These are phyloP conservation scores for Centrocercus urophasianus DNA, from an alignment of 2,113 vertebrate species.

Conservation along the genomic window DNA sequence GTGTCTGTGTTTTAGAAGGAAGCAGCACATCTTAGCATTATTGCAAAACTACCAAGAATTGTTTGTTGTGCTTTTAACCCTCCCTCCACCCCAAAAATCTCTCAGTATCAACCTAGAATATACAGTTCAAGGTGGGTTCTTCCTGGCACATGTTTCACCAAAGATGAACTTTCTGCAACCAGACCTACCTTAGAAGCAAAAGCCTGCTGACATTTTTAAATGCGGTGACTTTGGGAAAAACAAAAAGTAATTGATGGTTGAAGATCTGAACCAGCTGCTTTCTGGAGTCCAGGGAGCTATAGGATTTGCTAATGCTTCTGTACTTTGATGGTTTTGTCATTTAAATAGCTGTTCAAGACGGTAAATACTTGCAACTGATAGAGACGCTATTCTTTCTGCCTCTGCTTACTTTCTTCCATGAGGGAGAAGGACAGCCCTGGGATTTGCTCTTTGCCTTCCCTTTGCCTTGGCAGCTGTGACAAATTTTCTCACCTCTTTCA, in stretches of 20 bases:
- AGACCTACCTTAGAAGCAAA: not conserved
- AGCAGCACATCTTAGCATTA: not conserved
- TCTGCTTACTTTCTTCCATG: not conserved
- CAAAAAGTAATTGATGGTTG: not conserved
- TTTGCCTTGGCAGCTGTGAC: not conserved
- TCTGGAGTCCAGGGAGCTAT: not conserved
- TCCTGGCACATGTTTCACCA: not conserved
- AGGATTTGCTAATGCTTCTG: conserved; percentile 11
- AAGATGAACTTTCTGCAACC: not conserved
- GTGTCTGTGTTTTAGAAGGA: not conserved
- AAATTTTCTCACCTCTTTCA: not conserved
- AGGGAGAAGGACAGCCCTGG: not conserved
- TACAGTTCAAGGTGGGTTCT: not conserved
- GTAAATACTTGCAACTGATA: conserved; percentile 4
- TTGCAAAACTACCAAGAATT: not conserved
- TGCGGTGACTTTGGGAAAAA: not conserved
- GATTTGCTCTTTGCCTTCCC: not conserved
- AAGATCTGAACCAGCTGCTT: conserved; percentile 25
- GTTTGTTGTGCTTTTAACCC: not conserved
- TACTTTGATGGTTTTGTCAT: conserved; percentile 22
- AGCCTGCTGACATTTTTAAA: not conserved
- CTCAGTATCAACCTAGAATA: not conserved
- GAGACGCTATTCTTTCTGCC: not conserved
- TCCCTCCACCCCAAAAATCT: not conserved
- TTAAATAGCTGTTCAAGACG: conserved; percentile 8